phyloP scores from a whole-genome alignment of 2,797 vertebrate species.

The Danio choprae region DNA sequence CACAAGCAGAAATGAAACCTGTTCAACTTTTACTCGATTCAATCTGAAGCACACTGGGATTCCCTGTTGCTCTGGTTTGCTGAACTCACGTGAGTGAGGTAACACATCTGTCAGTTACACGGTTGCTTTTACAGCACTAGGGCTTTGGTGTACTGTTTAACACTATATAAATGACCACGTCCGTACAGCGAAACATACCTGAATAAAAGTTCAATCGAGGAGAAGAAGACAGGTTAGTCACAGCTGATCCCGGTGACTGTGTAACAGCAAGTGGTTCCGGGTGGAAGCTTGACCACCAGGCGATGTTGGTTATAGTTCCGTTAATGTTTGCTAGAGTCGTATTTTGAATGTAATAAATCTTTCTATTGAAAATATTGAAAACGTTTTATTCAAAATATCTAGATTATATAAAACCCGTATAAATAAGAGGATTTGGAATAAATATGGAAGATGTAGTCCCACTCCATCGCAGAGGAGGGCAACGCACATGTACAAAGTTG shows the following conservation, averaged over 20 bases:
- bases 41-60: not conserved
- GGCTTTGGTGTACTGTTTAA: not conserved
- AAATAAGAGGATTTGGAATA: not conserved
- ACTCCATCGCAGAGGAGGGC: conserved; percentile 33
- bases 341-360: not conserved
- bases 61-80: not conserved
- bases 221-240: not conserved
- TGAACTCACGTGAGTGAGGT: not conserved
- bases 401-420: not conserved
- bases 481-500: not conserved
- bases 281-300: not conserved
- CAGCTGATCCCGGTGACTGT: not conserved
- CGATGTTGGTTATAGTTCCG: conserved; percentile 8
- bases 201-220: not conserved
- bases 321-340: not conserved
- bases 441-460: not conserved
- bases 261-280: not conserved
- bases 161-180: not conserved
- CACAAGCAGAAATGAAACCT: not conserved
- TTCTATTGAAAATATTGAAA: no score
- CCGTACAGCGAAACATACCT: not conserved
- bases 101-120: not conserved
- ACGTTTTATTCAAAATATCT: not conserved
- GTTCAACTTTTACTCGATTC: not conserved
- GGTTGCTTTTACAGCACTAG: not conserved